Percentiles rank a stretch among this genome's conserved stretches.
These are phyloP conservation scores for Hippocampus kuda DNA, from an alignment of 2,797 vertebrate species.

Conservation along the genomic window DNA sequence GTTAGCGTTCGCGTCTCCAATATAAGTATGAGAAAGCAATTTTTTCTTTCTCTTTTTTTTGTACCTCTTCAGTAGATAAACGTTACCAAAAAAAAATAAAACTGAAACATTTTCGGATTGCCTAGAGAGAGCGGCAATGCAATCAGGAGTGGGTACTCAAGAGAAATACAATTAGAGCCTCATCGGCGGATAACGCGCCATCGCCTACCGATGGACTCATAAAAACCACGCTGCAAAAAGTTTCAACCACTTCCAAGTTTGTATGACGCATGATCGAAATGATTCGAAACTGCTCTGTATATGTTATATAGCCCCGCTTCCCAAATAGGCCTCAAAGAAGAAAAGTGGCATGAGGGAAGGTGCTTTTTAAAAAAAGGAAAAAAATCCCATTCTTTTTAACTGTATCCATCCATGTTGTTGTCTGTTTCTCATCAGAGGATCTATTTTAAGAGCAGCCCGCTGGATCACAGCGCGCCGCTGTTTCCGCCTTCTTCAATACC, in stretches of 20 bases:
- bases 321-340: not conserved
- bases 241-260: constrained; percentile 4
- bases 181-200: not conserved
- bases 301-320: not conserved
- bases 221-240: constrained; percentile 4
- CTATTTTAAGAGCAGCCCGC: constrained; percentile 22
- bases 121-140: not conserved
- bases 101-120: not conserved
- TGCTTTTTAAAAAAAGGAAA: not conserved
- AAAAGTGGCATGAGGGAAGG: not conserved
- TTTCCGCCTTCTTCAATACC: constrained; percentile 21
- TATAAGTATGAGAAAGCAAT: too few species aligned
- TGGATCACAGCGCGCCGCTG: constrained; percentile 41
- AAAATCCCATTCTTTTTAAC: not conserved
- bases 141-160: not conserved
- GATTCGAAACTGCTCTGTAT: too few species aligned
- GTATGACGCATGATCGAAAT: not conserved
- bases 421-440: constrained; percentile 42
- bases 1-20: too few species aligned
- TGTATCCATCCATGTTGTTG: constrained; percentile 18
- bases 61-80: not conserved
- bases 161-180: not conserved
- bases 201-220: not conserved
- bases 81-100: not conserved
- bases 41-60: not conserved